phyloP scores from a whole-genome alignment of 2,113 vertebrate species.

The Hystrix cristata region DNA sequence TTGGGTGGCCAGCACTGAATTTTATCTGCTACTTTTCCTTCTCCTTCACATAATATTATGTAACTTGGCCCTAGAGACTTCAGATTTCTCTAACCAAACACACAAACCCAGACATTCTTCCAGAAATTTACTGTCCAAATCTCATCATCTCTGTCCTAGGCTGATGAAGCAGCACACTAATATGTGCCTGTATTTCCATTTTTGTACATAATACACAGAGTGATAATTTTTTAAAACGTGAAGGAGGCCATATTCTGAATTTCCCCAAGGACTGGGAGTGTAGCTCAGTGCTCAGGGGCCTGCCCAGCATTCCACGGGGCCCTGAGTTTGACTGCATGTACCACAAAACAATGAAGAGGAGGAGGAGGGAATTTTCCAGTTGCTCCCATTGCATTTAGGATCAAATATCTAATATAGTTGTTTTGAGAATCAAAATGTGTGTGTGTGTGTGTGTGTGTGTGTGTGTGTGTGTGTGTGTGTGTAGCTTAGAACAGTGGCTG shows the following conservation, averaged over 20 bases:
- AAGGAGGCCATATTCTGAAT: constrained; percentile 2
- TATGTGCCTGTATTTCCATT: neutral
- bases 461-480: neutral
- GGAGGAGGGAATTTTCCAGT: neutral
- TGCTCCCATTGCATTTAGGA: neutral
- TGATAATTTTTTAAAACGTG: neutral
- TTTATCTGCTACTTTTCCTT: neutral
- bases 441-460: neutral
- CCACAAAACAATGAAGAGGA: neutral
- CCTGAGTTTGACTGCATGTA: neutral
- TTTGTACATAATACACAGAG: neutral
- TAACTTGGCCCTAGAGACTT: neutral
- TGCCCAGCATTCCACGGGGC: neutral
- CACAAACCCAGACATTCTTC: neutral
- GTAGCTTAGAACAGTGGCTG: neutral
- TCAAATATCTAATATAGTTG: constrained; percentile 26
- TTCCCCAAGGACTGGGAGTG: neutral
- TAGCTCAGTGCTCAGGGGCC: no score
- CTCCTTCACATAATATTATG: neutral
- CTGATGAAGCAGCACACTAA: neutral
- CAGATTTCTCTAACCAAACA: neutral
- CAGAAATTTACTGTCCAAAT: neutral
- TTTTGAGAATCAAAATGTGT: constrained; percentile 41
- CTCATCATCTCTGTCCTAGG: neutral
- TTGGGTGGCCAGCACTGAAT: neutral